Base-by-base conservation (phyloP, 2,888 invertebrate genomes). In the Entomobrya multifasciata region DNA sequence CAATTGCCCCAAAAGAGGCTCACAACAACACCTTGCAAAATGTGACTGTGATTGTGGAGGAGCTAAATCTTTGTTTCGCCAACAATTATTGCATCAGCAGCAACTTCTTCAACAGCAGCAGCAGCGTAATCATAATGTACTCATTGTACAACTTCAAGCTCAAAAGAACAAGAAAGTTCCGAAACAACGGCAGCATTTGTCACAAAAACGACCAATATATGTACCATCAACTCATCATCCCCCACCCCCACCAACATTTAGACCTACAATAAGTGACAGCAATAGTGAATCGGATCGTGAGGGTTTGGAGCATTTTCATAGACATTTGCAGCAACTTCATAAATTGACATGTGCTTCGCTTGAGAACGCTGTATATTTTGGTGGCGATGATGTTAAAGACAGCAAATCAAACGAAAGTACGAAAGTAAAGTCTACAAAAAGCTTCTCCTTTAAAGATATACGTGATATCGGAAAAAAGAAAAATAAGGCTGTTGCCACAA, bases 241-340 rank as follows among this genome's bases (percentile, higher is more conserved):
- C 11, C n/a, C 70, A 6, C 70, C 78, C 25, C 78, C 85, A 11
- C 78, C 85, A 60, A 47, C 22, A 22, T 85, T 85, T 17, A 55
- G 85, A 60, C 72, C 67, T 5, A 72, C 85, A 22, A 36, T 78
- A 2, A 85, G 78, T 70, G 85, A 78, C 10, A 78, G 78, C 55
- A 85, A 85, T 49, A 85, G 78, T 78, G 85, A 85, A 22, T 85
- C 85, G 22, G 85, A 85, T 60, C 55, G 85, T 6, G 85, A 85
- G 25, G 72, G 78, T 1, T 72, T 85, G 27, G 85, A 85, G 25
- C 85, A 85, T 70, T 85, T 85, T 60, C 85, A 85, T 67, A 77
- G 85, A 49, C 85, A 85, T 47, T 65, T 85, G 36, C 85, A 85
- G 13, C 78, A 78, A 36, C 85, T 85, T 41, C 85, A 85, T 22